Evolutionary conservation across 2,888 invertebrate species (phyloP), one percentile per base, ranked within the genome.

Genomic region (Ceratothoa steindachneri): DNA sequence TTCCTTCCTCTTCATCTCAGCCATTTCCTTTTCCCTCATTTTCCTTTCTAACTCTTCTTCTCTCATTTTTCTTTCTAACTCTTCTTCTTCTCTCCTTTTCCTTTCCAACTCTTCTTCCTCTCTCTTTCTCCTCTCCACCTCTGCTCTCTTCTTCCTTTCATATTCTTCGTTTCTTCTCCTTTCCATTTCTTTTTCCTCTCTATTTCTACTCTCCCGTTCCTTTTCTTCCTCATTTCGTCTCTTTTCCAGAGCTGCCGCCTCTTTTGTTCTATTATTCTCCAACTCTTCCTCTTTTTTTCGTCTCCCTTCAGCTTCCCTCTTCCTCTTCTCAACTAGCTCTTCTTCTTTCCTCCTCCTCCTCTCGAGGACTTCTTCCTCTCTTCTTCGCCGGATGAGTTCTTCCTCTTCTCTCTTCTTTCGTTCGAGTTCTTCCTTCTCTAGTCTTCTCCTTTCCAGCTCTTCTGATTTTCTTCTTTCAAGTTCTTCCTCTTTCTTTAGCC

Each of bases 51-150:
- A 12, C 19, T 51, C 51, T 41, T 69, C 41, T 28, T 69, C 15
- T 27, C 41, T 51, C 1, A 9, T 52, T 27, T 69, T 30, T 27
- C 19, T 60, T 22, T 67, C 22, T 29, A 3, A 22, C 64, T 60
- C 12, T 27, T 30, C 51, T 67, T 30, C 51, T 67, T 71, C 30
- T 41, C 41, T 71, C 19, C 71, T 67, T 52, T 31, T 67, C 28
- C 5, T 41, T 15, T 30, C 66, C 27, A 52, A 27, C 66, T 29
- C 9, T 9, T 41, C 30, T 27, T 71, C 19, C 67, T 67, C 19
- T 60, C 5, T 30, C 30, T 22, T 65, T 27, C 0, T 1, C 22
- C 66, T 15, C 22, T 30, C 64, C 30, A 24, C 66, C 12, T 31
- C 51, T 22, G 7, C 27, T 65, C 65, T 69, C 30, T 41, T 55